Evolutionary conservation across 2,113 vertebrate species (phyloP), one percentile per base, ranked within the genome.

Genomic region (Narcine bancroftii): DNA sequence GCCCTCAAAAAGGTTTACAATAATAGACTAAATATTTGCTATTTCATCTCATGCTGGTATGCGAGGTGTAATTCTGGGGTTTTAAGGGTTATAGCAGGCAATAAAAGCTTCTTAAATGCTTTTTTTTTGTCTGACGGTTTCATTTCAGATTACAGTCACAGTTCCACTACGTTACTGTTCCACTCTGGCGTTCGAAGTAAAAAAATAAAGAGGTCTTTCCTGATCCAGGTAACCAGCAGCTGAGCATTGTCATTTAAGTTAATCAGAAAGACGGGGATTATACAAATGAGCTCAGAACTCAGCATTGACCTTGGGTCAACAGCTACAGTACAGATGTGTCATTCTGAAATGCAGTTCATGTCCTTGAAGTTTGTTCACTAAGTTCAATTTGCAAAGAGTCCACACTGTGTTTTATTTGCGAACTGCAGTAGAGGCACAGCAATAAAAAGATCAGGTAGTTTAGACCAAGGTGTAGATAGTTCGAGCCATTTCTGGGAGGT

Each of bases 371-470:
- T 60, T 87, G 79, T 91, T 6, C 71, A 92, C 89, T 73, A 79
- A 85, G 81, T 81, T 76, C 92, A 92, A 93, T 92, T 17, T 85
- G 50, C 13, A 92, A 92, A 63, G 50, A 81, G 56, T 79, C 92
- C 89, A 92, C 47, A 47, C 26, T 91, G 29, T 69, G 71, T 89
- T 93, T 92, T 94, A 92, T 73, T 91, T 93, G 72, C 73, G 19
- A 76, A 91, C 36, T 76, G 83, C 50, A 75, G 77, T 93, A 53
- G 92, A 92, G 92, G 36, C 92, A 83, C 42, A 76, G 93, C 83
- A 60, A 93, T 92, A 92, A 92, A 63, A 92, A n/a, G 73, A 91
- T 92, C 92, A 56, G 89, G 72, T 92, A 93, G 87, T 69, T 93
- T 85, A 73, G 66, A 75, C 26, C 89, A 91, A 65, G 89, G 89